Percentiles rank a stretch among this genome's conserved stretches.
These are phyloP conservation scores for Drosophila kohkoa DNA, from an alignment of 1,140 invertebrate species.

Conservation along the genomic window DNA sequence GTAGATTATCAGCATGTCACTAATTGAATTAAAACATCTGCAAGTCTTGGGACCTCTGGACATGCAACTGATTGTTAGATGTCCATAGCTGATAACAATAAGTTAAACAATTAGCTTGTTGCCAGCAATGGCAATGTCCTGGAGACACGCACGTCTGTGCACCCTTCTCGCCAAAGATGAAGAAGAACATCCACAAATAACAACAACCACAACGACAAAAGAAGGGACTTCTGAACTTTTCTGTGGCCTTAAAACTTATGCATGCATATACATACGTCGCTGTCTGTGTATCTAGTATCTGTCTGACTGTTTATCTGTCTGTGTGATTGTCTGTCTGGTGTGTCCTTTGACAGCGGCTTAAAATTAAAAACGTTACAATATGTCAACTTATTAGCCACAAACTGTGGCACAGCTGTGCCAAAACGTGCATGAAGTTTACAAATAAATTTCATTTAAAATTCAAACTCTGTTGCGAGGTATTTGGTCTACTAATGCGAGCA, in stretches of 20 bases:
- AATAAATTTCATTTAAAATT: constrained; percentile 73
- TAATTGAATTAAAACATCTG: constrained; percentile 65
- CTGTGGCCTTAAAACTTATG: constrained; percentile 63
- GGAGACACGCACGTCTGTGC: constrained; percentile 50
- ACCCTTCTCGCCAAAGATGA: not conserved
- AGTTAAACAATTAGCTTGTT: constrained; percentile 65
- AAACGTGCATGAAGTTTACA: constrained; percentile 61
- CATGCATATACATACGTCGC: constrained; percentile 63
- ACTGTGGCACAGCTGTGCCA: constrained; percentile 28
- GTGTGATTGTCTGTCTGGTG: constrained; percentile 11
- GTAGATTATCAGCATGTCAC: constrained; percentile 51
- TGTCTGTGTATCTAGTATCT: constrained; percentile 24
- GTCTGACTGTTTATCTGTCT: constrained; percentile 40
- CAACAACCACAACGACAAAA: constrained; percentile 23
- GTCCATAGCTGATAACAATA: constrained; percentile 44
- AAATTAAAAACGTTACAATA: constrained; percentile 40
- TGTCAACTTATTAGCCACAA: constrained; percentile 70
- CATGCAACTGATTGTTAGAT: constrained; percentile 41
- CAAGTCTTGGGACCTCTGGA: constrained; percentile 47
- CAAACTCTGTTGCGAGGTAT: constrained; percentile 56
- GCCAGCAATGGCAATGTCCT: constrained; percentile 56
- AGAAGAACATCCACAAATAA: not conserved
- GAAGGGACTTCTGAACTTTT: constrained; percentile 53
- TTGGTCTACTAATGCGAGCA: constrained; percentile 60
- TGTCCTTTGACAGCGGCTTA: constrained; percentile 60